A percentile compares a stretch with the other conserved stretches of the same genome.
phyloP scores from a whole-genome alignment of 2,113 vertebrate species.

The Podiceps cristatus region DNA sequence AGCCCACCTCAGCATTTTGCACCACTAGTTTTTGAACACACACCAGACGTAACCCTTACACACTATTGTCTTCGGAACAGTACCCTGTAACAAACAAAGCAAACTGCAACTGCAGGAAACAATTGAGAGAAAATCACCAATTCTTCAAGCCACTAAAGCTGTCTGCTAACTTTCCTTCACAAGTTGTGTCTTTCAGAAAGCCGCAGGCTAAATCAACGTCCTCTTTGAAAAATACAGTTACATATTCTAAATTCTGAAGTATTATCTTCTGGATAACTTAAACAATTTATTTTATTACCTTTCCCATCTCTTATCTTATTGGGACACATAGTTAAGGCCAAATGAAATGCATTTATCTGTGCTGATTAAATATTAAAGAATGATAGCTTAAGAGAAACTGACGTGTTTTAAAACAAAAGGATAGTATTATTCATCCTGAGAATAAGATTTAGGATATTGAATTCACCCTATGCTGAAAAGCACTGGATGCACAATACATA shows the following conservation, averaged over 20 bases:
- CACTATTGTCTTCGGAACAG: background rate
- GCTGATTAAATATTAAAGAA: constrained; percentile 64
- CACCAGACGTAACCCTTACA: constrained; percentile 5
- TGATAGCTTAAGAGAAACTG: constrained; percentile 44
- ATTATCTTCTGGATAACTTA: background rate
- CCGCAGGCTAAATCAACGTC: background rate
- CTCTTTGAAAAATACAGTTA: background rate
- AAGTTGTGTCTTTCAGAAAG: background rate
- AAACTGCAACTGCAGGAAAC: background rate
- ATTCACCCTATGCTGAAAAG: background rate
- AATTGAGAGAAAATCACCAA: constrained; percentile 27
- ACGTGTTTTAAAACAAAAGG: constrained; percentile 56
- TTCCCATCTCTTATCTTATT: constrained; percentile 39
- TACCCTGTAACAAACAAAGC: constrained; percentile 6
- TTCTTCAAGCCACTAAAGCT: constrained; percentile 1
- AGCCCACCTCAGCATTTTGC: background rate
- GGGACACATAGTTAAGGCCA: constrained; percentile 43
- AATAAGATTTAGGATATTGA: background rate
- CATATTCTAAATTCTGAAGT: background rate
- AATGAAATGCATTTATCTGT: constrained; percentile 64
- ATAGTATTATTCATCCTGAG: constrained; percentile 20
- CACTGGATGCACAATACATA: background rate
- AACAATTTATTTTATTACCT: constrained; percentile 40
- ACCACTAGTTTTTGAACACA: constrained; percentile 31
- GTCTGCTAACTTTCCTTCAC: background rate